These are phyloP conservation scores for Silurus asotus DNA, from an alignment of 2,113 vertebrate genomes.

Conservation along the genomic window DNA sequence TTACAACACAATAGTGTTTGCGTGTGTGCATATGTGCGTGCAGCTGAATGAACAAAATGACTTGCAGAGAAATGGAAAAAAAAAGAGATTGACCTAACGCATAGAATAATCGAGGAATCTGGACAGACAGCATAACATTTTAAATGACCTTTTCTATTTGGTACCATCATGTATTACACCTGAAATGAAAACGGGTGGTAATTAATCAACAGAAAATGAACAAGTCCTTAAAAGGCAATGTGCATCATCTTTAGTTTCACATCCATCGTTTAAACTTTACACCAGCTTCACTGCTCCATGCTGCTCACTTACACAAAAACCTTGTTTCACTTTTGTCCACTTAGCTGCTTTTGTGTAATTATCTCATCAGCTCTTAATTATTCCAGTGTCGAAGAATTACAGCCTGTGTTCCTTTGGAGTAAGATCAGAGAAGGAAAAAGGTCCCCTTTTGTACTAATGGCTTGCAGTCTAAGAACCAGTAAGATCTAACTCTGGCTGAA, in stretches of 20 bases:
- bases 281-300: conserved; percentile 3
- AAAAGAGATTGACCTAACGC: not conserved
- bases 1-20: not conserved
- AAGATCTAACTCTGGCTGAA: not conserved
- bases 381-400: not conserved
- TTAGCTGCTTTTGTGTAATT: conserved; percentile 11
- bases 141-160: not conserved
- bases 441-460: not conserved
- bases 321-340: not conserved
- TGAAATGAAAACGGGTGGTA: not conserved
- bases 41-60: not conserved
- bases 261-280: not conserved
- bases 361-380: conserved; percentile 8
- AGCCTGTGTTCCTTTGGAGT: not conserved
- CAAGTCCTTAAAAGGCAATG: not conserved
- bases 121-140: conserved; percentile 4
- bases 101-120: not conserved
- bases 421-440: not conserved
- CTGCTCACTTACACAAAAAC: conserved; percentile 5
- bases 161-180: not conserved
- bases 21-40: not conserved
- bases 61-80: not conserved
- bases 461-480: not conserved
- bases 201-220: conserved; percentile 14
- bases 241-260: not conserved